A percentile compares a stretch with the other conserved stretches of the same genome.
Conservation (phyloP, 1,140 invertebrate genomes). For the Pogonomyrmex californicus region DNA sequence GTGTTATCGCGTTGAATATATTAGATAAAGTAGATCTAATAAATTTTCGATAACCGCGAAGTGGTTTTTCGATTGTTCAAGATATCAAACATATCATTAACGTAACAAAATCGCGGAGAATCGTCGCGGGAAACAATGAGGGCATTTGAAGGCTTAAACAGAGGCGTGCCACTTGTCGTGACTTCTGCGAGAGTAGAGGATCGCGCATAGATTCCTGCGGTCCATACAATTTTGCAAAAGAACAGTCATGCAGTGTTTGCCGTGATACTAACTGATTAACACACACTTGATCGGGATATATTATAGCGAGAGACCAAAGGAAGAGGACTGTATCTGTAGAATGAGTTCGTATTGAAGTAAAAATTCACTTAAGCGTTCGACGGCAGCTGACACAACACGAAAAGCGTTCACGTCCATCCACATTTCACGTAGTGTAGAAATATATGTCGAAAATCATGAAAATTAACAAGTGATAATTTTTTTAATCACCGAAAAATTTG, state of each 20-base stretch:
- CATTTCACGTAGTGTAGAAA: conserved; percentile 9
- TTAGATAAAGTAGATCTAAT: conserved; percentile 6
- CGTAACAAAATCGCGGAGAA: neutral
- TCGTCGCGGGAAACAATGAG: neutral
- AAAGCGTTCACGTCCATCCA: neutral
- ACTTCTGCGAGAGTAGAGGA: conserved; percentile 48
- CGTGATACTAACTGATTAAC: conserved; percentile 63
- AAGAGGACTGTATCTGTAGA: neutral
- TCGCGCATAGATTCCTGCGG: conserved; percentile 37
- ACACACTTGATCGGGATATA: conserved; percentile 4
- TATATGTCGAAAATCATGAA: conserved; percentile 2
- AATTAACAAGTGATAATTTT: neutral
- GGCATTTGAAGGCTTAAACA: conserved; percentile 30
- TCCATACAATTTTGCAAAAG: conserved; percentile 45
- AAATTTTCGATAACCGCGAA: neutral
- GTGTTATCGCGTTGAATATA: neutral
- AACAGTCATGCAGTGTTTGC: conserved; percentile 69
- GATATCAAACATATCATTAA: conserved; percentile 11
- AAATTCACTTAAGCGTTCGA: neutral
- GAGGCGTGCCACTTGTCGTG: conserved; percentile 30
- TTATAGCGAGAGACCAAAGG: neutral
- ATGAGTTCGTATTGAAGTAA: conserved; percentile 4
- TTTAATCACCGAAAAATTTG: neutral
- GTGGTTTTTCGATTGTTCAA: neutral
- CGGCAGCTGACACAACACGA: neutral